Evolutionary conservation across 2,113 vertebrate species (phyloP).

Genomic region (Oryzias melastigma): DNA sequence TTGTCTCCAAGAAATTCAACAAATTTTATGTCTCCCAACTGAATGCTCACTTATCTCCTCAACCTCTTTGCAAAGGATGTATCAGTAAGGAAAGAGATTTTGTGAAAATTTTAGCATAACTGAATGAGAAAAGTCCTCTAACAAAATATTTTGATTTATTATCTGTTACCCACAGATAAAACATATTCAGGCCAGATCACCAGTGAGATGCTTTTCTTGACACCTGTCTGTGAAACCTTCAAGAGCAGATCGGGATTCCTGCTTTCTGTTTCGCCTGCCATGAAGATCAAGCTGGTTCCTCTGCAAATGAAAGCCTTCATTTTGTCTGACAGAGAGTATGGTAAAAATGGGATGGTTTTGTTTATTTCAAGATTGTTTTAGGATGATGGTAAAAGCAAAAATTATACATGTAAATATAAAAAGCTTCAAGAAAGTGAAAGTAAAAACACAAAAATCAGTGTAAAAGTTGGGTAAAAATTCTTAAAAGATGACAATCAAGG

Average conservation of each 20-base stretch:
- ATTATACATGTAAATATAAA: no score
- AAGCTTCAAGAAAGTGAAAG: no score
- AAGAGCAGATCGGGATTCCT: slow-evolving; percentile 78
- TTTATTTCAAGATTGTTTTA: background rate
- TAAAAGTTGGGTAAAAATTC: no score
- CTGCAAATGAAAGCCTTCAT: slow-evolving; percentile 86
- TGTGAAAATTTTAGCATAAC: background rate
- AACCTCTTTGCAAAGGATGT: slow-evolving; percentile 60
- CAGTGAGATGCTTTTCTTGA: slow-evolving; percentile 71
- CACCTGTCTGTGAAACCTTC: slow-evolving; percentile 76
- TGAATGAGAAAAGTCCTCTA: background rate
- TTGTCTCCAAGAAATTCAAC: slow-evolving; percentile 74
- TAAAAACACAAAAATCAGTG: no score
- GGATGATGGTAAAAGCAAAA: background rate
- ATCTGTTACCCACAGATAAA: slow-evolving; percentile 35
- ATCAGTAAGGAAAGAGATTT: slow-evolving; percentile 52
- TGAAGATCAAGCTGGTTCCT: slow-evolving; percentile 76
- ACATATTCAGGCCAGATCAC: slow-evolving; percentile 55
- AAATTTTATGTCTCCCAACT: slow-evolving; percentile 68
- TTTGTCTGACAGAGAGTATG: slow-evolving; percentile 70
- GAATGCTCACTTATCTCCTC: slow-evolving; percentile 57
- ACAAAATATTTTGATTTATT: background rate
- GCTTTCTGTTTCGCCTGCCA: slow-evolving; percentile 59
- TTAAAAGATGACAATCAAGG: no score
- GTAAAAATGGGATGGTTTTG: slow-evolving; percentile 75